Conservation (phyloP, 2,113 vertebrate genomes). For the Pachypanchax playfairii region DNA sequence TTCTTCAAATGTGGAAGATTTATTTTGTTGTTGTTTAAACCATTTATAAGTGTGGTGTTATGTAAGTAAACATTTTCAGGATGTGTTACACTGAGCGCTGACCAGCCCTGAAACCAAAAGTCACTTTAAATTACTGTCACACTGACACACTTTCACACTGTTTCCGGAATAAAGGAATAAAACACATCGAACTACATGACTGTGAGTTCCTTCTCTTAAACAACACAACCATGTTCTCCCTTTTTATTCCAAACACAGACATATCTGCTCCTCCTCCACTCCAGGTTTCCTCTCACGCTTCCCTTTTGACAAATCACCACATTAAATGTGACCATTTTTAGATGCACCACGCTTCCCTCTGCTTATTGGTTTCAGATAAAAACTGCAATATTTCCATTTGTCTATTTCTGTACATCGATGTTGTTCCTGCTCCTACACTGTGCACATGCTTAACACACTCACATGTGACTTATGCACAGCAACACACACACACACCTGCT, state of each 20-base stretch:
- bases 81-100: not conserved
- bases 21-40: not conserved
- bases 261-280: conserved; percentile 40
- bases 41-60: not conserved
- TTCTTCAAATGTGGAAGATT: not conserved
- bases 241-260: conserved; percentile 57
- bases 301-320: conserved; percentile 69
- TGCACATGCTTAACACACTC: conserved; percentile 8
- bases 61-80: not conserved
- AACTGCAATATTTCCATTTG: conserved; percentile 71
- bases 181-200: no score
- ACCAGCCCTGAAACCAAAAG: conserved; percentile 15
- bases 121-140: conserved; percentile 30
- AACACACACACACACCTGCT: conserved; percentile 31
- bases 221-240: conserved; percentile 32
- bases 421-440: no score
- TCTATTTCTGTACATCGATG: conserved; percentile 65
- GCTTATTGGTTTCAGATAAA: conserved; percentile 77
- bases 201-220: not conserved
- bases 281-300: conserved; percentile 25
- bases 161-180: not conserved
- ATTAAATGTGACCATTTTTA: conserved; percentile 64
- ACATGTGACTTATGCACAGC: not conserved
- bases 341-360: conserved; percentile 48
- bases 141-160: not conserved